A percentile compares a stretch with the other conserved stretches of the same genome.
These are phyloP conservation scores for Malacoraja senta DNA, from an alignment of 2,797 vertebrate species.

Conservation along the genomic window DNA sequence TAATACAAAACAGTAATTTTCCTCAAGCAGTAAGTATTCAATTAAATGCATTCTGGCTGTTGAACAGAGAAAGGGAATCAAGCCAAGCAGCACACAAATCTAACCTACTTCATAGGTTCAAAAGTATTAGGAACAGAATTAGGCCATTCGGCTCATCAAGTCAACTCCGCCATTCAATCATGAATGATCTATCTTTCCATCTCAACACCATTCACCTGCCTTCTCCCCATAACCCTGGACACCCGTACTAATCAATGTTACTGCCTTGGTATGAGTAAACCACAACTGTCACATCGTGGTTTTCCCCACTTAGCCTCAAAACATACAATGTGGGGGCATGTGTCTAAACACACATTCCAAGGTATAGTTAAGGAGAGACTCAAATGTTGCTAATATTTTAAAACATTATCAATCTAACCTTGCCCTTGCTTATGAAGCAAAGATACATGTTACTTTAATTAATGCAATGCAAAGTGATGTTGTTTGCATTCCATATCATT, in stretches of 20 bases:
- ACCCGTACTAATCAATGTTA: not conserved
- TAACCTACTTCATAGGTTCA: not conserved
- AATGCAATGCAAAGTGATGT: not conserved
- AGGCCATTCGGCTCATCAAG: no score
- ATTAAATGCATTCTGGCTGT: not conserved
- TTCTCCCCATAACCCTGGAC: no score
- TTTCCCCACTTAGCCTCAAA: constrained; percentile 19
- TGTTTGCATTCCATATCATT: constrained; percentile 33
- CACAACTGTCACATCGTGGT: not conserved
- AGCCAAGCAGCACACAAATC: not conserved
- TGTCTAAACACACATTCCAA: constrained; percentile 29
- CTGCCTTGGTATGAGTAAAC: not conserved
- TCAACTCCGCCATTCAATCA: no score
- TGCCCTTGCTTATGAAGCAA: constrained; percentile 4
- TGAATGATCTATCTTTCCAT: no score
- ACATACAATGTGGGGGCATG: not conserved
- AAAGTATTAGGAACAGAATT: no score
- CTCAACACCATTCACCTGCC: no score
- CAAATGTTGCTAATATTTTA: not conserved
- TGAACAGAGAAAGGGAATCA: not conserved
- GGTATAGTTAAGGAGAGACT: not conserved
- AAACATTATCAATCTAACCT: not conserved
- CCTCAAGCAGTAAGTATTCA: not conserved
- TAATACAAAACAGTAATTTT: constrained; percentile 21
- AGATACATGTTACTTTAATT: not conserved